Evolutionary conservation across 1,140 invertebrate genomes (phyloP), one percentile per base, ranked within the genome.

Genomic region (Dinothrombium tinctorium): DNA sequence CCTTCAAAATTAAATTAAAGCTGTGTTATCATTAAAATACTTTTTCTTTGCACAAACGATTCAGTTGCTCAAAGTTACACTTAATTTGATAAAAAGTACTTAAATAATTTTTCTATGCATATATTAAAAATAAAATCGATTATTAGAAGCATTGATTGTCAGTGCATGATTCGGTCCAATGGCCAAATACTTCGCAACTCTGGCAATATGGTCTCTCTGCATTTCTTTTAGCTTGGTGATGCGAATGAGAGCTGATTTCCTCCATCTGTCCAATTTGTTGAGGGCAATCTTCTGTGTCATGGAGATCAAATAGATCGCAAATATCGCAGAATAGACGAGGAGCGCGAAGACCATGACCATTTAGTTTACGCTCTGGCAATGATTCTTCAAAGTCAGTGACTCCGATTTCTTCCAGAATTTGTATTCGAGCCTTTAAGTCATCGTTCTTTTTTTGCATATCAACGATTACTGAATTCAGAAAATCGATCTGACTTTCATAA

Each of bases 281-380:
- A 14, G 86, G 86, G 62, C 89, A 95, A 58, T 95, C 89, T 57
- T 92, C 84, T 0, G 89, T 95, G 55, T 95, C 87, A 54, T 96
- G 90, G 41, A 73, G 61, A 63, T 95, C 89, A 65, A 95, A 95
- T 54, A 73, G 66, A 61, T 95, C 89, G 60, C 89, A 95, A 51
- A 94, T 94, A 66, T 95, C 89, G 66, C 89, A 95, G 61, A 83
- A 95, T 48, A 86, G 59, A 32, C 89, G 71, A 20, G 78, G 76
- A 15, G 76, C 65, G 4, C 41, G 43, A 2, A 24, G 39, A 12
- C n/a, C 6, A 22, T 11, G n/a, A 14, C 39, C 28, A 17, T 32
- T 40, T 14, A 20, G 5, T 3, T 8, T 5, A 5, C 15, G 17
- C 0, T 22, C 11, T 7, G 5, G 9, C 9, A 15, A 8, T 24